Conservation (phyloP, 2,113 vertebrate genomes). For the Himantopus leucocephalus region DNA sequence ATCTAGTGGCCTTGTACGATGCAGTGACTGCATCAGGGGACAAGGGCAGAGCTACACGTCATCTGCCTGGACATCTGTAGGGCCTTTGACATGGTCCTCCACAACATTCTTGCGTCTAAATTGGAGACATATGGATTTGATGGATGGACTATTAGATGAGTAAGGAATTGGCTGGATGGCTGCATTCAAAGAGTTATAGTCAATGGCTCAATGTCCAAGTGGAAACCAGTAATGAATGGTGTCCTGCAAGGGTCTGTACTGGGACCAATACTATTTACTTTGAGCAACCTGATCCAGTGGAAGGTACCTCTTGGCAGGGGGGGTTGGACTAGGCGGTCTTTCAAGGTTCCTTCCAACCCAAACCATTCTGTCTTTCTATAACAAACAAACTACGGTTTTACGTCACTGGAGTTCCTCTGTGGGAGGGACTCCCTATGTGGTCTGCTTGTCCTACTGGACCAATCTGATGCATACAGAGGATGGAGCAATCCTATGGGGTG, state of each 20-base stretch:
- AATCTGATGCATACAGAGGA: background rate
- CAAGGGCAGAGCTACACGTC: background rate
- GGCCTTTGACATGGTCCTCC: fast-evolving
- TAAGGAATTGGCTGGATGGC: background rate
- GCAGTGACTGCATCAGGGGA: background rate
- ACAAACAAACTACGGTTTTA: background rate
- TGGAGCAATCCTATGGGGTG: background rate
- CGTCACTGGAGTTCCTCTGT: background rate
- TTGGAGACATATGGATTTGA: background rate
- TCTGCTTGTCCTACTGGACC: background rate
- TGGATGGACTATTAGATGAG: background rate
- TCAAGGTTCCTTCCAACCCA: background rate
- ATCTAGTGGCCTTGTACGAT: background rate
- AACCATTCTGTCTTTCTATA: background rate
- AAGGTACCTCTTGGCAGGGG: background rate
- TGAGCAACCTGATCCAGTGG: background rate
- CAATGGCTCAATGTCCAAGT: background rate
- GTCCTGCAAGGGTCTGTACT: background rate
- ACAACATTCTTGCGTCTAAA: background rate
- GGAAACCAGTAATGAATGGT: background rate
- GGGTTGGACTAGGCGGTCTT: background rate
- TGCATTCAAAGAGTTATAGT: background rate
- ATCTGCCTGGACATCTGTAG: background rate
- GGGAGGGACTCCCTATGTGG: background rate
- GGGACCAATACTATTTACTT: background rate